Base-by-base conservation (phyloP, 2,888 invertebrate species). In the Crepidodera aurea region DNA sequence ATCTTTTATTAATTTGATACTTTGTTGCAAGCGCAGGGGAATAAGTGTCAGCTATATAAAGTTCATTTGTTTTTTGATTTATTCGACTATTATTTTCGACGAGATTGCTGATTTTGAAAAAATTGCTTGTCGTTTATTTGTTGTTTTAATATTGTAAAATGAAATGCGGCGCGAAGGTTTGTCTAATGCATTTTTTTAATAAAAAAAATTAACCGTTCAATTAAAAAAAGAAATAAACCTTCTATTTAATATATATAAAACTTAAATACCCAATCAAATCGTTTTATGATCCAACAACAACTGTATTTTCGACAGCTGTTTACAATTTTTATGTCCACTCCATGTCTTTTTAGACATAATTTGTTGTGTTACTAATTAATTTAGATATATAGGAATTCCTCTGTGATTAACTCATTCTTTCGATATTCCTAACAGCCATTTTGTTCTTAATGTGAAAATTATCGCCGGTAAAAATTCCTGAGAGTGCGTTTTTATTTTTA, bases 1-100 rank as follows among this genome's bases (percentile, higher is more conserved):
- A 55, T 51, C 56, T 54, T 62, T 64, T 67, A 32, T 63, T 56
- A 60, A 55, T 60, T 67, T 48, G 62, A 62, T 64, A 64, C 66
- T 58, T 57, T 68, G 65, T 70, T 65, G 66, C 58, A 18, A 60
- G 68, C 62, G 65, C 58, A 27, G 18, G 18, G 25, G 32, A 54
- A 44, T 54, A 42, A 54, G 19, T 54, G 54, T 54, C 42, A 44
- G 54, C 42, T 34, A 46, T 56, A 48, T 56, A 56, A 56, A 48
- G 48, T 48, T 46, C 42, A 42, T 54, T 54, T 54, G 54, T 13
- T 44, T 32, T 54, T 44, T 54, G 42, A 54, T 54, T 54, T 54
- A 54, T 54, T 42, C 12, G 40, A 40, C 40, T 8, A 39, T 53
- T 51, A 37, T 16, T 51, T 37, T 39, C 10, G 39, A 51, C 8